Conservation (phyloP, 2,888 invertebrate species). For the Aporophyla lueneburgensis region DNA sequence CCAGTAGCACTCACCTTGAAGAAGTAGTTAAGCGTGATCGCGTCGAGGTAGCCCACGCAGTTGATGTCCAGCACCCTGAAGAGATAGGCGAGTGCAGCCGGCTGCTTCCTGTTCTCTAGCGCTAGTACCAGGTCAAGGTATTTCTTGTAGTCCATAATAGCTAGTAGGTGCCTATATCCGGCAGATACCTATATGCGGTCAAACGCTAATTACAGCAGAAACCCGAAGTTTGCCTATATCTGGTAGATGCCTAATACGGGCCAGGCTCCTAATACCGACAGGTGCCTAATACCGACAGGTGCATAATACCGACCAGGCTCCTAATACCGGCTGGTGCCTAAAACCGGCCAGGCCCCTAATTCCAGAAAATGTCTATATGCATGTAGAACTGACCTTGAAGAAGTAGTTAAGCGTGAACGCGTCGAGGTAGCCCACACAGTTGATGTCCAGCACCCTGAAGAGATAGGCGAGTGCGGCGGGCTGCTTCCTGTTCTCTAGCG, state of each 20-base stretch:
- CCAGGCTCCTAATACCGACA: no score
- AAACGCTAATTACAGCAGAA: no score
- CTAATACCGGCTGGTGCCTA: not conserved
- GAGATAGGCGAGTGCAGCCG: constrained; percentile 97
- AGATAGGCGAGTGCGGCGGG: constrained; percentile 97
- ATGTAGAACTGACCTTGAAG: constrained; percentile 92
- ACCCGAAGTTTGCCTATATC: not conserved
- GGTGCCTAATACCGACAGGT: no score
- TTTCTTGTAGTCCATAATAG: not conserved
- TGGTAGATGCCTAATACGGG: not conserved
- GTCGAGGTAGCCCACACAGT: constrained; percentile 96
- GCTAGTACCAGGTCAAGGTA: constrained; percentile 97
- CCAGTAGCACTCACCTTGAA: constrained; percentile 92
- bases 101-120: constrained; percentile 97
- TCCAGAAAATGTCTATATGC: not conserved
- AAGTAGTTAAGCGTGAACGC: constrained; percentile 98
- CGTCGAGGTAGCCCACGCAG: constrained; percentile 96
- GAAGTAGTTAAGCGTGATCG: constrained; percentile 97
- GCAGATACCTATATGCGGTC: no score
- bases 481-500: constrained; percentile 97
- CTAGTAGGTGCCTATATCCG: no score
- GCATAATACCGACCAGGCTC: no score
- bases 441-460: constrained; percentile 97
- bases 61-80: constrained; percentile 98
- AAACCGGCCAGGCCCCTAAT: no score